Conservation (phyloP, 2,113 vertebrate genomes). For the Osmerus eperlanus region DNA sequence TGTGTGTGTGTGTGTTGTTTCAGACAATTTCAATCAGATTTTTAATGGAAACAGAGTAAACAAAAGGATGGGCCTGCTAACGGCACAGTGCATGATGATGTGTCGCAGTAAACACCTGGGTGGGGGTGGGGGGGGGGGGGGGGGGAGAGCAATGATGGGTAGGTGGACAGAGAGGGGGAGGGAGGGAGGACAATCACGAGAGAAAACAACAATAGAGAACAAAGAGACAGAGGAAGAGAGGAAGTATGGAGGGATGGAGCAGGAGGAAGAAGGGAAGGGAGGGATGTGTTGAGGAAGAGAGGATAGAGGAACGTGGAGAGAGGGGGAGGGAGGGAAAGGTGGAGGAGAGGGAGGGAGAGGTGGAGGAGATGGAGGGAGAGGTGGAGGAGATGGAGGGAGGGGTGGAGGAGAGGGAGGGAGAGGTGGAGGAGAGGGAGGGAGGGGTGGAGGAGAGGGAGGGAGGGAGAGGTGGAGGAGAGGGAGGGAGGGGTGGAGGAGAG, state of each 20-base stretch:
- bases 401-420: too few species aligned
- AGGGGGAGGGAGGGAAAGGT: too few species aligned
- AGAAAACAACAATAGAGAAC: constrained; percentile 26
- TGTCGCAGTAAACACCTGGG: background rate
- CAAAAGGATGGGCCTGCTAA: constrained; percentile 42
- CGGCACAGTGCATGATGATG: constrained; percentile 40
- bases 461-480: too few species aligned
- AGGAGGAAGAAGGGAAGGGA: background rate
- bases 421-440: too few species aligned
- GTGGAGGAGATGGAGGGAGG: too few species aligned
- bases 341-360: too few species aligned
- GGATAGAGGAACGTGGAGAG: constrained; percentile 23
- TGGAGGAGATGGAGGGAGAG: too few species aligned
- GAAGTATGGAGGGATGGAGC: background rate
- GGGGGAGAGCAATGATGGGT: too few species aligned
- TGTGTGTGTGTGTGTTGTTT: constrained; percentile 17
- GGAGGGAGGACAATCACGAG: constrained; percentile 22
- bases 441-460: too few species aligned
- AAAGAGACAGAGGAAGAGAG: constrained; percentile 6
- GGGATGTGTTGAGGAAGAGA: background rate
- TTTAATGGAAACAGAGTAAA: constrained; percentile 66
- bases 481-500: too few species aligned
- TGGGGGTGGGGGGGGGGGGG: too few species aligned
- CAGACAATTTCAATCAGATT: constrained; percentile 65
- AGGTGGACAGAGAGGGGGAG: constrained; percentile 17